A percentile compares a stretch with the other conserved stretches of the same genome.
Evolutionary conservation across 2,888 invertebrate species (phyloP).

Genomic region (Scaptomyza flava): DNA sequence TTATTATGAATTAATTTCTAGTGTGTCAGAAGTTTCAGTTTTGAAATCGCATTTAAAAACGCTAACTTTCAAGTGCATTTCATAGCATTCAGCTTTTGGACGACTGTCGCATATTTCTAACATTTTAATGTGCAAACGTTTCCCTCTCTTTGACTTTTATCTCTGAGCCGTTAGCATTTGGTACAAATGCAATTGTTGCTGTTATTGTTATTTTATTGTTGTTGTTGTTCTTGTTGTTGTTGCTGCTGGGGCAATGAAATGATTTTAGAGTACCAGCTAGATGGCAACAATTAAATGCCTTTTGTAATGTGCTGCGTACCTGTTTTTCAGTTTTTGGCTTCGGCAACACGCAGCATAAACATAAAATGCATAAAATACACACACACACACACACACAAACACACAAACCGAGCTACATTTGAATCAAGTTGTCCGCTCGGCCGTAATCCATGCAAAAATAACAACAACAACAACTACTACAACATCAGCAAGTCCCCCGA

Average conservation of each 20-base stretch:
- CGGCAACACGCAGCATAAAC: slow-evolving; percentile 48
- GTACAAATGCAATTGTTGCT: slow-evolving; percentile 54
- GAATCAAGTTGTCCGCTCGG: slow-evolving; percentile 47
- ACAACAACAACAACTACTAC: slow-evolving; percentile 39
- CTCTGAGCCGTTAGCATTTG: slow-evolving; percentile 62
- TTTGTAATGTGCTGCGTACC: slow-evolving; percentile 72
- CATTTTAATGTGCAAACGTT: slow-evolving; percentile 17
- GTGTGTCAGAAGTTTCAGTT: no score
- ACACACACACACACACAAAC: slow-evolving; percentile 6
- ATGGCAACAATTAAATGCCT: slow-evolving; percentile 74
- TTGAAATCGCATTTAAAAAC: no score
- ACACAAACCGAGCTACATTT: slow-evolving; percentile 32
- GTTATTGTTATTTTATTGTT: slow-evolving; percentile 16
- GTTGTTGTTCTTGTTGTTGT: slow-evolving; percentile 17
- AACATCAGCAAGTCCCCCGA: slow-evolving; percentile 20
- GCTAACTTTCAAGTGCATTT: neutral
- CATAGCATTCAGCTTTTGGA: slow-evolving; percentile 13
- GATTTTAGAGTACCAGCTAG: slow-evolving; percentile 68
- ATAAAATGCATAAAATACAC: slow-evolving; percentile 67
- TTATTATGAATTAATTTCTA: no score
- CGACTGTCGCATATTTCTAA: slow-evolving; percentile 23
- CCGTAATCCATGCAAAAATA: slow-evolving; percentile 60
- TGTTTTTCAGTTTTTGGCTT: slow-evolving; percentile 56
- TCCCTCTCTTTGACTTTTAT: slow-evolving; percentile 47
- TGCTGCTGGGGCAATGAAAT: slow-evolving; percentile 60